A percentile compares a stretch with the other conserved stretches of the same genome.
Evolutionary conservation across 1,140 invertebrate genomes (phyloP).

Genomic region (Semibalanus balanoides): DNA sequence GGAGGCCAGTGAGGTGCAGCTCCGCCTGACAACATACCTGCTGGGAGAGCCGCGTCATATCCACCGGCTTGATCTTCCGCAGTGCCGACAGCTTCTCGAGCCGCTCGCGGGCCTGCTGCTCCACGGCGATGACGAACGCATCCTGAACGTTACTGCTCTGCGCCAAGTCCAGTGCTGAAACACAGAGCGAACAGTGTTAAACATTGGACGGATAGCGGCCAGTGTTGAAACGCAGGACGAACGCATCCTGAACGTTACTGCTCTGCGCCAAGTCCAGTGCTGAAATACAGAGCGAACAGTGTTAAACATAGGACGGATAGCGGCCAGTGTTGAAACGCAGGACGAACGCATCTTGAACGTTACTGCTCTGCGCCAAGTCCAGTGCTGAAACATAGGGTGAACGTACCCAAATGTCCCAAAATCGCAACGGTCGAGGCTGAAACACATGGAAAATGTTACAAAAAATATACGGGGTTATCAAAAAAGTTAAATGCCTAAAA

Average conservation of each 20-base stretch:
- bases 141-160: conserved; percentile 75
- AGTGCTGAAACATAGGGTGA: conserved; percentile 47
- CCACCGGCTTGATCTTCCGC: conserved; percentile 79
- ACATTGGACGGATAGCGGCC: too few relatives aligned
- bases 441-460: too few relatives aligned
- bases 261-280: conserved; percentile 72
- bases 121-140: conserved; percentile 93
- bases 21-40: too few relatives aligned
- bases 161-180: conserved; percentile 68
- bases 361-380: conserved; percentile 62
- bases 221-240: too few relatives aligned
- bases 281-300: conserved; percentile 32
- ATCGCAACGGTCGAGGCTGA: too few relatives aligned
- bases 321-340: too few relatives aligned
- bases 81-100: conserved; percentile 76
- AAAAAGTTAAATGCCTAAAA: too few relatives aligned
- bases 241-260: conserved; percentile 82
- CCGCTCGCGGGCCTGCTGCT: conserved; percentile 75
- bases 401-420: too few relatives aligned
- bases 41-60: conserved; percentile 85
- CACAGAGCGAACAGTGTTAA: conserved; percentile 15
- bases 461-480: too few relatives aligned
- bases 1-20: too few relatives aligned
- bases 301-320: too few relatives aligned
- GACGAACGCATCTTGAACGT: conserved; percentile 91